Conservation (phyloP, 2,888 invertebrate genomes). For the Sminthurides aquaticus region DNA sequence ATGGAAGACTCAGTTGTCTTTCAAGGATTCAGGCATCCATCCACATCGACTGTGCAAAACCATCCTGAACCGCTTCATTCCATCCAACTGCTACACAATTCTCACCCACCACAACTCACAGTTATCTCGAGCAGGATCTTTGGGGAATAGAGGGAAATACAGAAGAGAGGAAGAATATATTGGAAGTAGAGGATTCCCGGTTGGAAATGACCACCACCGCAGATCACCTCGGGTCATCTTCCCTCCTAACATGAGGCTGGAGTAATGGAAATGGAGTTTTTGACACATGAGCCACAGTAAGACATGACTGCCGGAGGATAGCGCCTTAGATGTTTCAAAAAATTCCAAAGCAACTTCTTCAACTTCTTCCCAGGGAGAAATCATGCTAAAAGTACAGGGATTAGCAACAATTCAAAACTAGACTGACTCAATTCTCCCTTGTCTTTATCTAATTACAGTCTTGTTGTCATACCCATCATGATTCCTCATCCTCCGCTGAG, state of each 20-base stretch:
- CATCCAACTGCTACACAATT: no score
- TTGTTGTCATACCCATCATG: not conserved
- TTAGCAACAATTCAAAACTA: not conserved
- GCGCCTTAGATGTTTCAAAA: not conserved
- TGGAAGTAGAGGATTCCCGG: no score
- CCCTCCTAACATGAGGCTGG: not conserved
- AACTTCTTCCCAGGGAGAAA: no score
- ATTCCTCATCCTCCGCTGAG: not conserved
- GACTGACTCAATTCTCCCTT: not conserved
- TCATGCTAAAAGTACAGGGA: not conserved
- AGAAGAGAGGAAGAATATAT: no score
- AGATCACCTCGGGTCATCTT: not conserved
- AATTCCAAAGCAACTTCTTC: no score
- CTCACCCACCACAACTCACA: not conserved
- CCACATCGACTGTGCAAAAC: no score
- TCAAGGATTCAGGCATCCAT: no score
- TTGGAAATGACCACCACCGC: not conserved
- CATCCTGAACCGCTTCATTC: no score
- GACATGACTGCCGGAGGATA: not conserved
- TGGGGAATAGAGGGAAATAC: not conserved
- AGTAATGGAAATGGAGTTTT: not conserved
- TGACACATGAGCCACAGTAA: not conserved
- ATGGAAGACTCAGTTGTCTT: not conserved
- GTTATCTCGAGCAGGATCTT: not conserved
- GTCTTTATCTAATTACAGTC: not conserved